Base-by-base conservation (phyloP, 92 coral and sea anemone species). In the Umimayanthus kanabou region DNA sequence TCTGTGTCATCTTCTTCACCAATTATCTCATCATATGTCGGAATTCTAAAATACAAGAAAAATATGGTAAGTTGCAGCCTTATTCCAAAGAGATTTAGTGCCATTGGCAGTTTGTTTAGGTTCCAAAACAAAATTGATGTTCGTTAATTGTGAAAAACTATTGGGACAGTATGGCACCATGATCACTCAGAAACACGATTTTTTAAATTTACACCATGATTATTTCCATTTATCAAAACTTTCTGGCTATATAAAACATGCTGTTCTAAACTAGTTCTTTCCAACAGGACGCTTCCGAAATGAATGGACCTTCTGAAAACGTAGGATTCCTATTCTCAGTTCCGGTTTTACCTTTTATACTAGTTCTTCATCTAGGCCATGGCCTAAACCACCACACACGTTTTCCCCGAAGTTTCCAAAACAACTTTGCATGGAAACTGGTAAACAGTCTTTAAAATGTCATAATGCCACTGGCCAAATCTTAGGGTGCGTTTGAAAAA, bases 21-120 rank as follows among this genome's bases (percentile, higher is more conserved):
- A 57, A 96, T 92, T 75, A 96, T 91, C 81, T 96, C 98, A 75
- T 96, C 87, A 90, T 96, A 96, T 30, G 98, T 93, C 42, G 96
- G 98, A 89, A 96, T 91, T 88, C 98, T 96, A 86, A 80, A 67
- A 53, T 13, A 15, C 18, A 28, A 33, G 6, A 79, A 9, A 75
- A 22, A n/a, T 23, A 14, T 22, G 2, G 77, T 16, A 37, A 33
- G 58, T 16, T 15, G 23, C 30, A 15, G 58, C 1, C 18, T 53
- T 53, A 53, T 53, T 53, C 58, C n/a, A 42, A 33, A 1, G 65
- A 50, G 8, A 25, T 39, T 13, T 6, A 16, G 22, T 61, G 4
- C 69, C 69, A 20, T 13, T 61, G 69, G 69, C n/a, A 61, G 69
- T 61, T 53, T 53, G 18, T 61, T 22, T 16, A 18, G 25, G 69